A percentile compares a stretch with the other conserved stretches of the same genome.
Conservation (phyloP, 2,113 vertebrate species). For the Phaetusa simplex region DNA sequence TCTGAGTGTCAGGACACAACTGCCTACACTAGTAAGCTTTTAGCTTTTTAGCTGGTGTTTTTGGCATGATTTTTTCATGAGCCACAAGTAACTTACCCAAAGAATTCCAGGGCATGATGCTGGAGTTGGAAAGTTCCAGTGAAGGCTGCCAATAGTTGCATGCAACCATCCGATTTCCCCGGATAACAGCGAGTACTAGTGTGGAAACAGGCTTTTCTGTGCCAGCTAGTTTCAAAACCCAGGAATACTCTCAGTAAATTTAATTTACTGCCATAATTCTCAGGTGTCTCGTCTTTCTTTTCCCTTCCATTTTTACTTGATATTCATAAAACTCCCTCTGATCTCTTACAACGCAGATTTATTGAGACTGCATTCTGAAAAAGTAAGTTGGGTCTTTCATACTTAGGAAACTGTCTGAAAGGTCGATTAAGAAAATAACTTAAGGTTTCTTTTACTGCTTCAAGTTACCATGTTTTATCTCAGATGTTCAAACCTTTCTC, state of each 20-base stretch:
- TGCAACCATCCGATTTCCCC: background rate
- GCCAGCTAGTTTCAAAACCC: background rate
- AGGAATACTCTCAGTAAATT: background rate
- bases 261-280: background rate
- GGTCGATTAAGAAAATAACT: background rate
- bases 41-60: background rate
- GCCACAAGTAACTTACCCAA: background rate
- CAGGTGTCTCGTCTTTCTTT: background rate
- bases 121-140: background rate
- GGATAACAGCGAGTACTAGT: background rate
- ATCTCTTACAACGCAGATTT: background rate
- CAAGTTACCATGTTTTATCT: background rate
- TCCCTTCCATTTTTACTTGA: background rate
- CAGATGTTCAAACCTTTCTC: background rate
- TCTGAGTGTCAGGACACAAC: background rate
- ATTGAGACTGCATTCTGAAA: background rate
- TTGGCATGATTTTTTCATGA: background rate
- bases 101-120: background rate
- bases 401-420: background rate
- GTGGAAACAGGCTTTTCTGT: background rate
- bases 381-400: background rate
- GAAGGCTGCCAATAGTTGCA: background rate
- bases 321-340: background rate
- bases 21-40: background rate
- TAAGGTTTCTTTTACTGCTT: background rate